phyloP scores from a whole-genome alignment of 2,113 vertebrate species.

The Aegypius monachus region DNA sequence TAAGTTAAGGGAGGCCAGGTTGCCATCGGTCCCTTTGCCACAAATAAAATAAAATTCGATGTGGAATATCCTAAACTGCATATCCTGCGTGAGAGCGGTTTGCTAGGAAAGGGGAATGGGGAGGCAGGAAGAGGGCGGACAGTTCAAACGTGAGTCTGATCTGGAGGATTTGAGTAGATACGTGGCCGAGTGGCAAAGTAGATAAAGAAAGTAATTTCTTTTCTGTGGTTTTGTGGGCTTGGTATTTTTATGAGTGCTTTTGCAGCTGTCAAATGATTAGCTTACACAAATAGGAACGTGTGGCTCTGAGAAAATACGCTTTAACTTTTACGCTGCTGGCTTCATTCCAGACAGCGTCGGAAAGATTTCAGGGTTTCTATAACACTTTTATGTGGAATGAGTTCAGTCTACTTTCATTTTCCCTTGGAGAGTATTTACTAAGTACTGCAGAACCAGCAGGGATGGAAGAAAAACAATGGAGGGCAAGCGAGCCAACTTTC shows the following conservation, averaged over 20 bases:
- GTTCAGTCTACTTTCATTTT: not conserved
- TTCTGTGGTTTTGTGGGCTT: not conserved
- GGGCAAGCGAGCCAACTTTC: accelerated
- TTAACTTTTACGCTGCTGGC: not conserved
- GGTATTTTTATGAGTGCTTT: not conserved
- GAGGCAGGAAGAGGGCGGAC: not conserved
- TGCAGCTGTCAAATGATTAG: not conserved
- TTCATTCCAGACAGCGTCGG: not conserved
- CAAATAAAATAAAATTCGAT: accelerated
- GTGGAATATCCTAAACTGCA: accelerated
- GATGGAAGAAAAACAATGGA: not conserved
- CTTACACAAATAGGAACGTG: not conserved
- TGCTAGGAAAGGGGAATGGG: not conserved
- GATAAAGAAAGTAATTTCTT: not conserved
- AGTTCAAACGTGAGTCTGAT: not conserved
- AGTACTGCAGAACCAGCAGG: not conserved
- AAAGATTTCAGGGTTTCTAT: not conserved
- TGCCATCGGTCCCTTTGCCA: not conserved
- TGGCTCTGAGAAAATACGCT: not conserved
- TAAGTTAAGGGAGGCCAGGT: not conserved
- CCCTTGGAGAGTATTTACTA: not conserved
- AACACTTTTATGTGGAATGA: not conserved
- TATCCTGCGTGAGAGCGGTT: accelerated
- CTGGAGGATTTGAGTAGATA: not conserved
- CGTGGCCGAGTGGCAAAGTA: not conserved